Percentiles rank a stretch among this genome's conserved stretches.
phyloP scores from a whole-genome alignment of 2,888 invertebrate genomes.

The Eudasyphora cyanicolor region DNA sequence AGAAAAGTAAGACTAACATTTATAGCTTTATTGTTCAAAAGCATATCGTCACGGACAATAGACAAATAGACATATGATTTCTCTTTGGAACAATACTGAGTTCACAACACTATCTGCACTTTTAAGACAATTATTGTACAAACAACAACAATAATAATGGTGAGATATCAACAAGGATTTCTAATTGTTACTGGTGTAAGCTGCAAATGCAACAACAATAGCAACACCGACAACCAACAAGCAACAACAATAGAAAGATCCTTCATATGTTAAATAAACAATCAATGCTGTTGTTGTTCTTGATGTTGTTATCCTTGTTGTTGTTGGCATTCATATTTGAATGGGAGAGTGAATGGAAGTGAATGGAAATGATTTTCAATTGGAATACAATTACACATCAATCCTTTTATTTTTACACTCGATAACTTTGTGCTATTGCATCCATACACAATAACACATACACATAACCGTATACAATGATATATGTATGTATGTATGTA shows the following conservation, averaged over 20 bases:
- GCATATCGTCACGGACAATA: background rate
- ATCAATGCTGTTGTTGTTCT: background rate
- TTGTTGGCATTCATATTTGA: background rate
- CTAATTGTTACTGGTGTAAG: background rate
- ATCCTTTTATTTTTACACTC: conserved; percentile 6
- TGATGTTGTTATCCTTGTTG: background rate
- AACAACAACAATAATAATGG: background rate
- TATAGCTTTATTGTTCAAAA: background rate
- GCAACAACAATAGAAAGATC: background rate
- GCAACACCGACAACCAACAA: background rate
- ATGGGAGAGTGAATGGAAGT: background rate
- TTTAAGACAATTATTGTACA: background rate
- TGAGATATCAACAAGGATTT: background rate
- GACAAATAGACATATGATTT: background rate
- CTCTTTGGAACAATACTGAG: background rate
- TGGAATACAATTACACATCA: background rate
- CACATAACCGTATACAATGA: background rate
- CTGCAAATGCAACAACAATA: background rate
- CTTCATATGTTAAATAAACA: background rate
- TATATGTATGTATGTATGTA: background rate
- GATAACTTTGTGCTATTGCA: background rate
- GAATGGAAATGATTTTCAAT: conserved; percentile 7
- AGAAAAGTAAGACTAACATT: no score
- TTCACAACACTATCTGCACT: background rate
- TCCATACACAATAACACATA: background rate